Conservation (phyloP, 2,888 invertebrate genomes). For the Diarsia dahlii region DNA sequence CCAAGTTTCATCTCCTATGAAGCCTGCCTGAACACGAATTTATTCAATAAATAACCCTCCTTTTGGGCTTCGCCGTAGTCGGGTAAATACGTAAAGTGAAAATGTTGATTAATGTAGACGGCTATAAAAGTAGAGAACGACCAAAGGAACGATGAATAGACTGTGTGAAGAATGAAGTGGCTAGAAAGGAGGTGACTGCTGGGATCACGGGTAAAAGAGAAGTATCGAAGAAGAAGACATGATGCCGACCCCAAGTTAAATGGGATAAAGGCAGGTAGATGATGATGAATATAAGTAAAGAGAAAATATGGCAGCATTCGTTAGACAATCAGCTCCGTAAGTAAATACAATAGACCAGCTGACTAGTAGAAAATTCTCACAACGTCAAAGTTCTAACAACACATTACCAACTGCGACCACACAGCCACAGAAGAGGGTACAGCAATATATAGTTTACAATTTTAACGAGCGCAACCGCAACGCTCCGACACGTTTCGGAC, state of each 20-base stretch:
- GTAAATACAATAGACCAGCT: neutral
- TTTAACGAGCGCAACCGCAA: conserved; percentile 44
- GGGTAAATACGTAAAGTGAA: neutral
- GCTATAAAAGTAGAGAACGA: too few relatives aligned
- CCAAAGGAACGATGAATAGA: too few relatives aligned
- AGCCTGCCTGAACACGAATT: neutral
- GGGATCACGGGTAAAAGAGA: too few relatives aligned
- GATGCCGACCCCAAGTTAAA: too few relatives aligned
- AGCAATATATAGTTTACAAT: conserved; percentile 46
- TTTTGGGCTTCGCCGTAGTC: too few relatives aligned
- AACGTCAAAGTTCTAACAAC: conserved; percentile 2
- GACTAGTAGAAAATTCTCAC: neutral
- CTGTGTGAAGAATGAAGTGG: too few relatives aligned
- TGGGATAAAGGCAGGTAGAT: too few relatives aligned
- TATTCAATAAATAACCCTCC: too few relatives aligned
- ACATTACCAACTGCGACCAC: conserved; percentile 24
- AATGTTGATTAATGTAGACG: too few relatives aligned
- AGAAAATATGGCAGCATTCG: neutral
- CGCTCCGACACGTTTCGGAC: conserved; percentile 42
- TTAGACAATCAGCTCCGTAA: neutral
- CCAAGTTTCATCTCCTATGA: neutral
- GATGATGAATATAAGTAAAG: neutral
- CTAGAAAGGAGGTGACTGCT: too few relatives aligned
- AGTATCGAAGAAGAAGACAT: too few relatives aligned
- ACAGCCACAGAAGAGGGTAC: conserved; percentile 24